These are phyloP conservation scores for Toxotes lorentzi DNA, from an alignment of 2,797 vertebrate species.

Conservation along the genomic window DNA sequence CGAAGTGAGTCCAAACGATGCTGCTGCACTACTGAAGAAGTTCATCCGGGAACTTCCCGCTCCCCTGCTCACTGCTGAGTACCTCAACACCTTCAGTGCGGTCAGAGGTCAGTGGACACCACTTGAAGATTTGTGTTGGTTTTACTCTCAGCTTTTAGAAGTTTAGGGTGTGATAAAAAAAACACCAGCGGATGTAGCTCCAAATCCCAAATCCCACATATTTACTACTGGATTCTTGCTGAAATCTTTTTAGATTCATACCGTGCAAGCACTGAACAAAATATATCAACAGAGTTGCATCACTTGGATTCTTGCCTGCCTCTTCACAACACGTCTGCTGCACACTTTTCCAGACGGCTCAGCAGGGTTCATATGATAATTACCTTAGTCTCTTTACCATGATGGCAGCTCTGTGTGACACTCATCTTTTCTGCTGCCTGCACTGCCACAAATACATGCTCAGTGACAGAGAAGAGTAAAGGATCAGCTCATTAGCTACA, in stretches of 20 bases:
- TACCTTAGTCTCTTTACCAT: conserved; percentile 39
- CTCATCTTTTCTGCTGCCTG: conserved; percentile 45
- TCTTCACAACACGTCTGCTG: conserved; percentile 21
- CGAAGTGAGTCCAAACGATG: conserved; percentile 91
- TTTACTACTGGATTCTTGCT: not conserved
- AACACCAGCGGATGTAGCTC: not conserved
- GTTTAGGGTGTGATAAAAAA: not conserved
- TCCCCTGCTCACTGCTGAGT: conserved; percentile 91
- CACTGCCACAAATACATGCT: conserved; percentile 13
- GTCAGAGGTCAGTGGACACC: conserved; percentile 79
- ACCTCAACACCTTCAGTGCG: conserved; percentile 90
- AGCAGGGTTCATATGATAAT: conserved; percentile 56
- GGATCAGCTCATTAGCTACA: conserved; percentile 32
- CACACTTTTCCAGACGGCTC: conserved; percentile 47
- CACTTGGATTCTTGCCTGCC: conserved; percentile 11
- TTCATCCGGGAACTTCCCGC: conserved; percentile 92
- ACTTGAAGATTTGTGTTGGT: not conserved
- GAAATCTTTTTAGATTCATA: not conserved
- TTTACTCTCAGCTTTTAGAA: not conserved
- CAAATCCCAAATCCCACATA: not conserved
- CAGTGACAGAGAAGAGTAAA: conserved; percentile 13
- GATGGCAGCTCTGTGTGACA: conserved; percentile 14
- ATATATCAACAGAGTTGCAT: not conserved
- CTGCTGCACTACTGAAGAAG: conserved; percentile 91
- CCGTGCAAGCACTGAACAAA: not conserved